These are phyloP conservation scores for Steinernema hermaphroditum DNA, from an alignment of 2,888 invertebrate genomes.

Conservation along the genomic window DNA sequence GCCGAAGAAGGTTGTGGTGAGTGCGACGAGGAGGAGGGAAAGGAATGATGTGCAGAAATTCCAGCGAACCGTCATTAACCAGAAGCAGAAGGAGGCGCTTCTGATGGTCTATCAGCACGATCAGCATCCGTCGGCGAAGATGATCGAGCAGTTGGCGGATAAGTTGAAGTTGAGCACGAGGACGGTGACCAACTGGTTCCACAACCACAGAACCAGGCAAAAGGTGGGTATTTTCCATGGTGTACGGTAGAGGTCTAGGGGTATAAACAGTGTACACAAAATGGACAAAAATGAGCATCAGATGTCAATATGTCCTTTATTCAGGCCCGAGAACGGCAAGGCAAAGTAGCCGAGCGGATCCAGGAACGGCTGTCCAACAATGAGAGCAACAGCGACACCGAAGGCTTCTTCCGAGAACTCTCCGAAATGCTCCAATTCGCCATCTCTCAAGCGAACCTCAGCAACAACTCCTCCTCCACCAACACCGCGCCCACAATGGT, in stretches of 20 bases:
- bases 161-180: conserved; percentile 88
- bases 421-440: conserved; percentile 69
- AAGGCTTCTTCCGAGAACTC: conserved; percentile 71
- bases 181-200: conserved; percentile 99
- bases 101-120: conserved; percentile 87
- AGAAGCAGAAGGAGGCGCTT: conserved; percentile 95
- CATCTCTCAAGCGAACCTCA: conserved; percentile 8
- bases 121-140: conserved; percentile 93
- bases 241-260: no score
- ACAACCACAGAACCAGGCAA: conserved; percentile 96
- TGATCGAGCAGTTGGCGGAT: conserved; percentile 89
- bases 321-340: conserved; percentile 72
- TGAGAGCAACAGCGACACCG: conserved; percentile 70
- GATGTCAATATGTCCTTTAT: conserved; percentile 39
- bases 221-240: conserved; percentile 70
- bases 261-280: no score
- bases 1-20: conserved; percentile 25
- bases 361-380: conserved; percentile 57
- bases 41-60: conserved; percentile 35
- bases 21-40: background rate
- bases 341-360: conserved; percentile 40
- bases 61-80: conserved; percentile 92
- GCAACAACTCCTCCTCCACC: background rate
- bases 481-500: conserved; percentile 16
- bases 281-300: no score